A percentile compares a stretch with the other conserved stretches of the same genome.
phyloP scores from a whole-genome alignment of 1,140 invertebrate species.

The Bactericera cockerelli region DNA sequence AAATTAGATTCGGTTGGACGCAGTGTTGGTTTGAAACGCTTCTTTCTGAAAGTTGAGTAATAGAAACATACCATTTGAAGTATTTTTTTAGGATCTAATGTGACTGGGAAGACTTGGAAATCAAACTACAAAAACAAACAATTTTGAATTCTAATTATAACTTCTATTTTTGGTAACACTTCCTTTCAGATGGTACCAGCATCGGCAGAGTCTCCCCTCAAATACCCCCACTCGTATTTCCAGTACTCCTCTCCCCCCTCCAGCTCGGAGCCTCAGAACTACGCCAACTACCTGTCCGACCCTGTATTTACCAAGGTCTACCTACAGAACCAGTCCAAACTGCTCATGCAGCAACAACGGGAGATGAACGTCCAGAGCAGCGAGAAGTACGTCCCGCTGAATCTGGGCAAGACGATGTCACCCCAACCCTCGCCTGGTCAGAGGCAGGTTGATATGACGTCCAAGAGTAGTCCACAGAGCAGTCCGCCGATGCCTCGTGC shows the following conservation, averaged over 20 bases:
- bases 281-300: conserved; percentile 3
- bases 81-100: too few species aligned
- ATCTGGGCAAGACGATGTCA: background rate
- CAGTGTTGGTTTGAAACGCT: too few species aligned
- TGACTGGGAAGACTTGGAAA: too few species aligned
- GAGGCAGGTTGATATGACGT: background rate
- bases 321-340: conserved; percentile 8
- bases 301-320: background rate
- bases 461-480: background rate
- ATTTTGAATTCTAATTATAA: too few species aligned
- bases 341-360: background rate
- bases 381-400: background rate
- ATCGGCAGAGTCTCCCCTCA: background rate
- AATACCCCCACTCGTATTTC: conserved; percentile 1
- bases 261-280: background rate
- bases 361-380: background rate
- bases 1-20: too few species aligned
- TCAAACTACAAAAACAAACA: too few species aligned
- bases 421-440: background rate
- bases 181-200: background rate
- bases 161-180: too few species aligned
- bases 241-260: background rate
- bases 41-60: too few species aligned
- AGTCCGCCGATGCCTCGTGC: background rate
- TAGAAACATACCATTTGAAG: too few species aligned